These are phyloP conservation scores for Ips typographus DNA, from an alignment of 1,140 invertebrate species.

Conservation along the genomic window DNA sequence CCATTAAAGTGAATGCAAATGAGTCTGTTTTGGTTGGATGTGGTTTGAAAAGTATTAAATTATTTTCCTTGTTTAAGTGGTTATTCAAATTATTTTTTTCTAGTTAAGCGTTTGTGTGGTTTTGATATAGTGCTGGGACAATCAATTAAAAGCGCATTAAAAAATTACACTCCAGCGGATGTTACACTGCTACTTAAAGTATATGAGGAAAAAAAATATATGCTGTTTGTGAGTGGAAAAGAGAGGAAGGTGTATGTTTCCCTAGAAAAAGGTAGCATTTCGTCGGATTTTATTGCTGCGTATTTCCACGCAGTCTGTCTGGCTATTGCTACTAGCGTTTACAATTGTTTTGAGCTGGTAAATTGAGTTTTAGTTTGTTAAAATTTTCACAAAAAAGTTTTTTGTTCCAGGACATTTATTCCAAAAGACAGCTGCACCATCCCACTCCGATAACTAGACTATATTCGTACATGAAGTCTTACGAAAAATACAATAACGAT, in stretches of 20 bases:
- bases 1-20: slow-evolving; percentile 57
- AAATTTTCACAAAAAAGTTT: background rate
- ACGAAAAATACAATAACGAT: slow-evolving; percentile 37
- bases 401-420: slow-evolving; percentile 41
- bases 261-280: slow-evolving; percentile 51
- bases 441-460: slow-evolving; percentile 44
- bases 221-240: slow-evolving; percentile 54
- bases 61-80: background rate
- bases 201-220: slow-evolving; percentile 54
- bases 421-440: slow-evolving; percentile 47
- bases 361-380: slow-evolving; percentile 7
- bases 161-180: slow-evolving; percentile 48
- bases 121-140: slow-evolving; percentile 57
- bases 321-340: slow-evolving; percentile 49
- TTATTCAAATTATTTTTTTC: slow-evolving; percentile 29
- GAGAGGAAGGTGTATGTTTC: slow-evolving; percentile 54
- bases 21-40: slow-evolving; percentile 62
- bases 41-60: slow-evolving; percentile 50
- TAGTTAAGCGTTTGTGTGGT: slow-evolving; percentile 56
- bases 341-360: slow-evolving; percentile 45
- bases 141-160: slow-evolving; percentile 56
- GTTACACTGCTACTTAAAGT: slow-evolving; percentile 48
- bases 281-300: slow-evolving; percentile 55
- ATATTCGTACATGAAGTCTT: slow-evolving; percentile 45
- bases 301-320: slow-evolving; percentile 59